Evolutionary conservation across 2,797 vertebrate genomes (phyloP), one percentile per base, ranked within the genome.

Genomic region (Sebastiscus albofasciatus): DNA sequence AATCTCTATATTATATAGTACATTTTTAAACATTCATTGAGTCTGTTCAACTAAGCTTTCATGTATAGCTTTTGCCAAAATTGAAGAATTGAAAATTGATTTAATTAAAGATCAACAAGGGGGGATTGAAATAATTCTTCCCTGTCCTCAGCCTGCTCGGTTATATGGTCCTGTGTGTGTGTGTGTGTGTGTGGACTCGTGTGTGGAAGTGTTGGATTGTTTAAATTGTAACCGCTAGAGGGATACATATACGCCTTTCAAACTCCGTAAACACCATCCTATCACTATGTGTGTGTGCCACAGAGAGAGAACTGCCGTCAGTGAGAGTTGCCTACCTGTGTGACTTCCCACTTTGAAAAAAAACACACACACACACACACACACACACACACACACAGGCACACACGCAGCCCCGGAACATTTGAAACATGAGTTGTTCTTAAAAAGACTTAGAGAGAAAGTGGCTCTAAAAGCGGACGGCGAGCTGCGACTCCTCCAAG

Each of bases 321-420:
- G 90, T 90, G 91, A 93, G 92, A 92, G 91, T 94, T 92, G 91
- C 94, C 96, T 97, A 97, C 96, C 96, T 97, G 96, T 96, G 92
- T 92, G 95, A 96, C 95, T 96, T 95, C 93, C 93, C 94, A 92
- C 93, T 93, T 88, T 81, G 85, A 90, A 88, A 88, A 86, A 90
- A 86, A 82, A 68, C 29, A 49, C 60, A 68, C 6, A 60, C 8
- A 34, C 33, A 34, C 33, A 34, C 33, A 34, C 33, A 34, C 46
- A 49, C 46, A 49, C 18, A 49, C 46, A 42, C 39, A 42, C 34
- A 29, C 69, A 29, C 27, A 70, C 71, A 64, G 67, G n/a, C 79
- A 82, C 78, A 82, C 79, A 82, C 78, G 81, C 80, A 91, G 82
- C 89, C 89, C 90, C 89, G 89, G 91, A 90, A 92, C 86, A 83